These are phyloP conservation scores for Temnothorax nylanderi DNA, from an alignment of 1,140 invertebrate genomes.

Conservation along the genomic window DNA sequence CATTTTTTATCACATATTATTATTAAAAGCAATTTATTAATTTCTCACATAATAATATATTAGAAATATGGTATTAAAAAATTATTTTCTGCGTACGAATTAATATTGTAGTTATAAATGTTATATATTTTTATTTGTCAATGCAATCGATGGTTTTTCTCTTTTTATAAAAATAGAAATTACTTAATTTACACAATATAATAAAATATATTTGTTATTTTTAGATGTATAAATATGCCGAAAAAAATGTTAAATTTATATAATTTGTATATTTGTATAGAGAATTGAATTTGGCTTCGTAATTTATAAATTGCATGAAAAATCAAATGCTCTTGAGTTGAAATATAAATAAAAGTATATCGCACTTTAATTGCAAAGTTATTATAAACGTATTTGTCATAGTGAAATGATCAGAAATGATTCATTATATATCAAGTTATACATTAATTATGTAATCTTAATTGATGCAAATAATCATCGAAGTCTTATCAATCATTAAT, in stretches of 20 bases:
- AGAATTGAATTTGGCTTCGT: background rate
- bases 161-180: background rate
- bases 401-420: background rate
- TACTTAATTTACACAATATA: background rate
- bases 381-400: background rate
- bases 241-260: background rate
- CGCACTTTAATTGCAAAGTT: background rate
- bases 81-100: background rate
- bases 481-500: slow-evolving; percentile 12
- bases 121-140: background rate
- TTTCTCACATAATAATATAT: background rate
- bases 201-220: slow-evolving; percentile 7
- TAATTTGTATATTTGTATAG: background rate
- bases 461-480: background rate
- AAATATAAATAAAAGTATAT: background rate
- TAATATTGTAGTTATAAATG: background rate
- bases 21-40: background rate
- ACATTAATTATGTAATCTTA: background rate
- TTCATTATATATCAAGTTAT: background rate
- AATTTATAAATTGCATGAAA: slow-evolving; percentile 12
- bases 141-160: background rate
- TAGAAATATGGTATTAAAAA: background rate
- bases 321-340: background rate
- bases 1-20: background rate
- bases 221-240: background rate